Evolutionary conservation across 2,113 vertebrate species (phyloP), one percentile per base, ranked within the genome.

Genomic region (Trogon melanurus): DNA sequence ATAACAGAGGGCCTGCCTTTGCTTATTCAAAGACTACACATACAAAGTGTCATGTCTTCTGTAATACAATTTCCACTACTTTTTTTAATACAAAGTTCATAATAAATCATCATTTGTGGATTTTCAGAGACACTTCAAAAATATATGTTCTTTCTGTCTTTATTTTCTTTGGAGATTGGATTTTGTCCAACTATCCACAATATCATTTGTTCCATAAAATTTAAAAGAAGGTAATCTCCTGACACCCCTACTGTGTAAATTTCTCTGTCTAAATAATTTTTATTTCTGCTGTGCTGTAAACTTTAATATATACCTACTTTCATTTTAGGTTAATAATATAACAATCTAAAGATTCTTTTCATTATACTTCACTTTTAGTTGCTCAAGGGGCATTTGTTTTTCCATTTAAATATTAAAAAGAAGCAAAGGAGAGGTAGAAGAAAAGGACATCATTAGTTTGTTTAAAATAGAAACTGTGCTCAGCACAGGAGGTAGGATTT

Each of bases 401-500:
- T 81, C 38, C 30, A 17, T 74, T 85, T 65, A 80, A 88, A 62
- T 90, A 92, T 79, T 70, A 44, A 69, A 80, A 85, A 61, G 53
- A 30, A 71, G 18, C 41, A 81, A 16, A 17, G 16, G 9, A 12
- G 74, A 79, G 26, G 23, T 41, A 14, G 73, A 80, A 80, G 51
- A 58, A 53, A 54, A 74, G 22, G n/a, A 62, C 21, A 34, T 17
- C 51, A 6, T 65, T 66, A 53, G 4, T 61, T 90, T 92, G 83
- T 95, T 82, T 61, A 82, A 94, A 82, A 87, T 36, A 87, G 66
- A 79, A 93, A 54, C 23, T 50, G 72, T 58, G 34, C 38, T 93
- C 23, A 56, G n/a, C 30, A 58, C 2, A 11, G 41, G 30, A 85
- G 25, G 32, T 58, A 15, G 21, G 4, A n/a, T 65, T 87, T 81